These are phyloP conservation scores for Araneus ventricosus DNA, from an alignment of 1,140 invertebrate genomes.

Conservation along the genomic window DNA sequence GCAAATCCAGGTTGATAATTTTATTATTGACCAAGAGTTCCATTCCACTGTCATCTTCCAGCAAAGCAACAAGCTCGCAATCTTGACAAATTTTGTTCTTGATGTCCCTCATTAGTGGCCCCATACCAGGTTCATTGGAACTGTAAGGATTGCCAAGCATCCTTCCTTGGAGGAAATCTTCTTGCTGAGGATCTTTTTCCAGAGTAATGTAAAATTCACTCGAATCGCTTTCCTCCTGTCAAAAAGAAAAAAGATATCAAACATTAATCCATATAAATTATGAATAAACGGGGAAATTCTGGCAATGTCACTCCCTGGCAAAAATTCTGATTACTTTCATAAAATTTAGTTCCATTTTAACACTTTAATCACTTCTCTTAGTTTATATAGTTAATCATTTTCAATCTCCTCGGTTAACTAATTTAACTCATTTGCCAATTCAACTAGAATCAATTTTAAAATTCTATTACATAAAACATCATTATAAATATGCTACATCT, in stretches of 20 bases:
- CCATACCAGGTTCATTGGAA: conserved; percentile 94
- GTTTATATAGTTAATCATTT: too few species aligned
- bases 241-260: conserved; percentile 10
- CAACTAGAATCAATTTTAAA: too few species aligned
- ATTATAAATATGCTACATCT: too few species aligned
- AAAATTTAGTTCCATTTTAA: too few species aligned
- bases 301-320: too few species aligned
- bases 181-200: conserved; percentile 99
- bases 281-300: too few species aligned
- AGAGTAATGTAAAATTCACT: conserved; percentile 97
- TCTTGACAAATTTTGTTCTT: conserved; percentile 99
- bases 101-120: conserved; percentile 97
- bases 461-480: too few species aligned
- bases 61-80: conserved; percentile 96
- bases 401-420: too few species aligned
- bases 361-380: too few species aligned
- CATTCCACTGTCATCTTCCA: conserved; percentile 99
- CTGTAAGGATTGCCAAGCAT: conserved; percentile 99
- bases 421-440: too few species aligned
- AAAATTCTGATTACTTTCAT: too few species aligned
- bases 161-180: conserved; percentile 97
- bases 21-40: conserved; percentile 99
- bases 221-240: conserved; percentile 94
- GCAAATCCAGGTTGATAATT: conserved; percentile 97
- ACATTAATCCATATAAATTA: too few species aligned